phyloP scores from a whole-genome alignment of 2,797 vertebrate genomes.

The Chelonia mydas region DNA sequence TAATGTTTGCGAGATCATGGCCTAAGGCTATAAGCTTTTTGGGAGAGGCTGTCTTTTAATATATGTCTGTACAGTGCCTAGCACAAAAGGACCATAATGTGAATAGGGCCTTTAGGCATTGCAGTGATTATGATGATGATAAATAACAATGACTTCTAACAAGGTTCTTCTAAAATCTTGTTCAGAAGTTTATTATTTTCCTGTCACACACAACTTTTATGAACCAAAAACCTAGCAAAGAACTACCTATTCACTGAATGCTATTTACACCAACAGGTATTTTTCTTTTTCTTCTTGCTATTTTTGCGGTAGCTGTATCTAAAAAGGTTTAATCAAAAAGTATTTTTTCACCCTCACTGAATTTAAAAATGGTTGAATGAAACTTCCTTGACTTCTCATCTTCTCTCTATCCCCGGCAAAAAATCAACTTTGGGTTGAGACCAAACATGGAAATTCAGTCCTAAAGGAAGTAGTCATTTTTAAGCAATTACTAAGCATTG shows the following conservation, averaged over 20 bases:
- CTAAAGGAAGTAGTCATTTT: neutral
- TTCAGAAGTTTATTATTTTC: neutral
- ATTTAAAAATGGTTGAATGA: neutral
- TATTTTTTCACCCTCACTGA: neutral
- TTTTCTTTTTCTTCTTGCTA: neutral
- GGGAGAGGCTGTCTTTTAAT: constrained; percentile 29
- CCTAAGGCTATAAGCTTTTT: constrained; percentile 40
- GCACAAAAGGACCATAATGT: neutral
- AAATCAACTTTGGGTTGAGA: neutral
- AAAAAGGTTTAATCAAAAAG: neutral
- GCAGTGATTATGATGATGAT: neutral
- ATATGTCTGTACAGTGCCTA: neutral
- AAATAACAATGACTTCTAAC: neutral
- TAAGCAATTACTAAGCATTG: neutral
- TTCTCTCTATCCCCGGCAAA: neutral
- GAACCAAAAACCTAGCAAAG: neutral
- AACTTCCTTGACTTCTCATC: neutral
- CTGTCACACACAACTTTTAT: neutral
- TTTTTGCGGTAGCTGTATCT: neutral
- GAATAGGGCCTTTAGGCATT: neutral
- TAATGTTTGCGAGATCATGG: neutral
- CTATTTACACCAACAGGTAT: neutral
- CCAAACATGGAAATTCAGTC: neutral
- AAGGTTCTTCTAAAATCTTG: neutral
- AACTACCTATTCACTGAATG: neutral